A percentile compares a stretch with the other conserved stretches of the same genome.
phyloP scores from a whole-genome alignment of 2,888 invertebrate species.

The Melipona beecheii region DNA sequence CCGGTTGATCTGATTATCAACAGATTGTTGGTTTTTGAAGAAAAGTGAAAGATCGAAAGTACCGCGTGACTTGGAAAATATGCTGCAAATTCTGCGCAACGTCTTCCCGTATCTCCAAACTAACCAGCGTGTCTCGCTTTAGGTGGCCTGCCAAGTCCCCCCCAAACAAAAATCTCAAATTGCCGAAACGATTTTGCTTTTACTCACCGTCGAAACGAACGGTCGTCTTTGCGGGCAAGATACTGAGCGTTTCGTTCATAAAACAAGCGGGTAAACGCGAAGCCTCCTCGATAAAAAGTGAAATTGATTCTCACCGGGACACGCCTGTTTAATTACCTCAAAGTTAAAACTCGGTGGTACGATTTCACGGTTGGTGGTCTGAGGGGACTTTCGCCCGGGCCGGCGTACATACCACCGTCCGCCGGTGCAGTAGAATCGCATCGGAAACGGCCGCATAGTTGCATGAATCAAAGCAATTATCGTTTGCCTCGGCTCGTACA shows the following conservation, averaged over 20 bases:
- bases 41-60: no score
- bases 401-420: not conserved
- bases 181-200: not conserved
- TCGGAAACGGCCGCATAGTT: conserved; percentile 79
- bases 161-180: not conserved
- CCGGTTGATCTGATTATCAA: no score
- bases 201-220: not conserved
- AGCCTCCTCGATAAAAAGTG: not conserved
- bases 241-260: not conserved
- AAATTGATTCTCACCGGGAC: not conserved
- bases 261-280: not conserved
- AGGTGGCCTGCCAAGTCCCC: not conserved
- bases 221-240: not conserved
- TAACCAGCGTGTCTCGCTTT: not conserved
- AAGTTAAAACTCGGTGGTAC: not conserved
- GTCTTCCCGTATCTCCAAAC: no score
- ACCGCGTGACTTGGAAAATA: no score
- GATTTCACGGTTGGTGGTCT: conserved; percentile 17
- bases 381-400: conserved; percentile 10
- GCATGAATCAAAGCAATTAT: conserved; percentile 81
- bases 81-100: no score
- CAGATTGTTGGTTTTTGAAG: no score
- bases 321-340: not conserved
- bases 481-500: conserved; percentile 60
- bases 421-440: conserved; percentile 67